Percentiles rank a stretch among this genome's conserved stretches.
phyloP scores from a whole-genome alignment of 2,113 vertebrate genomes.

The Scalopus aquaticus region DNA sequence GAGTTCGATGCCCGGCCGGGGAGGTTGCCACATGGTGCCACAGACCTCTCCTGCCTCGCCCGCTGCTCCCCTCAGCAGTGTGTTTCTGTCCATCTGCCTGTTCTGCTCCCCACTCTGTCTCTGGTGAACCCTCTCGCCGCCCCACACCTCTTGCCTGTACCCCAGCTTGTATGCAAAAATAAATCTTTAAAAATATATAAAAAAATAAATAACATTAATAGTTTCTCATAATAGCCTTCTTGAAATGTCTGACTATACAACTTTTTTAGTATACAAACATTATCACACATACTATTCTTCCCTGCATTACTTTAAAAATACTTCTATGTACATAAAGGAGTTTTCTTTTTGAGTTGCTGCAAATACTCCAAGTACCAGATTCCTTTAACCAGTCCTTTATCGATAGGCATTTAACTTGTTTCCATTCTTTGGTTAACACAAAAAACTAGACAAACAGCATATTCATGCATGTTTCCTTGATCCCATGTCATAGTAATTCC shows the following conservation, averaged over 20 bases:
- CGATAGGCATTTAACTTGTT: too few species aligned
- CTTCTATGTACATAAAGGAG: neutral
- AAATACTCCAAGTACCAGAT: neutral
- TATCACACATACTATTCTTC: neutral
- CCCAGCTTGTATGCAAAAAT: too few species aligned
- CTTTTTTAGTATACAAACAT: constrained; percentile 16
- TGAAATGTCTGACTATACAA: constrained; percentile 15
- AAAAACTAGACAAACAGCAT: neutral
- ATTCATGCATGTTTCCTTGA: neutral
- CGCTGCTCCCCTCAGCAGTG: too few species aligned
- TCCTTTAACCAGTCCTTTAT: neutral
- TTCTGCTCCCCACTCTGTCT: too few species aligned
- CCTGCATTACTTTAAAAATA: neutral
- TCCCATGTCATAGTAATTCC: neutral
- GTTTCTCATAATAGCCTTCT: neutral
- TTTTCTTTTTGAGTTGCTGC: neutral
- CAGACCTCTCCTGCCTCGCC: too few species aligned
- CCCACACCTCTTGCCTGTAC: too few species aligned
- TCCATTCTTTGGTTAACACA: neutral
- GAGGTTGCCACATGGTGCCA: too few species aligned
- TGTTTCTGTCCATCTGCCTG: too few species aligned
- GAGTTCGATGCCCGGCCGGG: too few species aligned
- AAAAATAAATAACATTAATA: too few species aligned
- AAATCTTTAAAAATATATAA: too few species aligned
- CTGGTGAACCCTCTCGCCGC: too few species aligned